A percentile compares a stretch with the other conserved stretches of the same genome.
These are phyloP conservation scores for Thyatira batis DNA, from an alignment of 2,888 invertebrate species.

Conservation along the genomic window DNA sequence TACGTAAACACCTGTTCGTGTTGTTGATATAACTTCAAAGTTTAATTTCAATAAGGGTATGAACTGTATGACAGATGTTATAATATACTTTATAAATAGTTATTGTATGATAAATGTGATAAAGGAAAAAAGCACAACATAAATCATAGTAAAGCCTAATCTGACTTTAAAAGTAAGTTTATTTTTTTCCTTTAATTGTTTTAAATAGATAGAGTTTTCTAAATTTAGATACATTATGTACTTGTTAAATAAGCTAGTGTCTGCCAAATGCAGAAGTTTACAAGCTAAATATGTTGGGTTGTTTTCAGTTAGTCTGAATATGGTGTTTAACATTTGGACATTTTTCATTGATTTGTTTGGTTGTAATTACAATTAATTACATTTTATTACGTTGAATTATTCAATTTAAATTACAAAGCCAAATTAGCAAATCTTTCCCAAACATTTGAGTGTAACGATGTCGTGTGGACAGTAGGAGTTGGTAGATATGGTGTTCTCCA, in stretches of 20 bases:
- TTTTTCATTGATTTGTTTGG: conserved; percentile 30
- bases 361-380: conserved; percentile 25
- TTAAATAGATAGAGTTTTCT: conserved; percentile 65
- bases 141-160: conserved; percentile 76
- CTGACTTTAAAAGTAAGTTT: conserved; percentile 67
- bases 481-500: conserved; percentile 5
- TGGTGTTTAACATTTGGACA: conserved; percentile 47
- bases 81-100: conserved; percentile 63
- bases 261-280: conserved; percentile 53
- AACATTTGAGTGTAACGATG: conserved; percentile 25
- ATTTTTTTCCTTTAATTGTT: conserved; percentile 55
- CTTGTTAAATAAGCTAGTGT: conserved; percentile 55
- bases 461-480: conserved; percentile 12
- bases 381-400: conserved; percentile 40
- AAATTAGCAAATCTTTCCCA: conserved; percentile 39
- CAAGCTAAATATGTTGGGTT: conserved; percentile 48
- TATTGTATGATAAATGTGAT: conserved; percentile 75
- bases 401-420: conserved; percentile 50
- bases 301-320: conserved; percentile 53
- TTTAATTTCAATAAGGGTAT: conserved; percentile 56
- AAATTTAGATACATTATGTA: conserved; percentile 60
- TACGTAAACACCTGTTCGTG: conserved; percentile 34
- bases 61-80: conserved; percentile 69
- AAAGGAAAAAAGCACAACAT: conserved; percentile 78
- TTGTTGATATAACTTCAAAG: conserved; percentile 51